Evolutionary conservation across 2,888 invertebrate species (phyloP).

Genomic region (Conistra vaccinii): DNA sequence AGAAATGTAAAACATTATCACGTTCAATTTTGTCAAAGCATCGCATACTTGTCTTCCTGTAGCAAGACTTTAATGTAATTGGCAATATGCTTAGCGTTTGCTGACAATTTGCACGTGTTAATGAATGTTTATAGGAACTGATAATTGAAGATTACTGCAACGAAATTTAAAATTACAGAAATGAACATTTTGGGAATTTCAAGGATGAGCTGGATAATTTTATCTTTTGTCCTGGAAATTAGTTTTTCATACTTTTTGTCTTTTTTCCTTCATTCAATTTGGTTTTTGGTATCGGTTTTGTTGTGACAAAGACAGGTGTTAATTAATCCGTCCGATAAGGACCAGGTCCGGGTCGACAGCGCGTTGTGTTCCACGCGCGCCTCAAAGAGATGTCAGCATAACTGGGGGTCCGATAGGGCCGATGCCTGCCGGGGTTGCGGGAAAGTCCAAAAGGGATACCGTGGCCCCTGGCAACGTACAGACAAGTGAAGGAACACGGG

Average conservation of each 20-base stretch:
- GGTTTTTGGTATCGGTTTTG: neutral
- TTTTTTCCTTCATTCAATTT: neutral
- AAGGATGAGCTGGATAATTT: neutral
- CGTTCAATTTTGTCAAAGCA: slow-evolving; percentile 10
- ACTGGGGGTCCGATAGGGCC: too few species aligned
- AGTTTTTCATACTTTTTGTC: neutral
- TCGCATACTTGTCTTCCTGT: slow-evolving; percentile 6
- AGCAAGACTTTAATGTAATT: slow-evolving; percentile 39
- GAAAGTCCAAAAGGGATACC: too few species aligned
- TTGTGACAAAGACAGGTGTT: too few species aligned
- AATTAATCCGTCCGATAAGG: too few species aligned
- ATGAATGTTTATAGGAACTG: slow-evolving; percentile 22
- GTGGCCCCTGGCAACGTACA: too few species aligned
- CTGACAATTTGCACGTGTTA: slow-evolving; percentile 12
- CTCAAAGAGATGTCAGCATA: too few species aligned
- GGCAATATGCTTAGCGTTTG: slow-evolving; percentile 44
- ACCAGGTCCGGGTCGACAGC: too few species aligned
- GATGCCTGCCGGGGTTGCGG: too few species aligned
- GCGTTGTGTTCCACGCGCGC: too few species aligned
- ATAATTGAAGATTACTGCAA: slow-evolving; percentile 9
- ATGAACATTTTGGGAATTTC: neutral
- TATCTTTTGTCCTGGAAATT: neutral
- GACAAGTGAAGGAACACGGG: too few species aligned
- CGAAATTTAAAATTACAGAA: neutral
- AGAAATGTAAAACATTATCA: neutral